phyloP scores from a whole-genome alignment of 1,140 invertebrate species.

The Drosophila saltans region DNA sequence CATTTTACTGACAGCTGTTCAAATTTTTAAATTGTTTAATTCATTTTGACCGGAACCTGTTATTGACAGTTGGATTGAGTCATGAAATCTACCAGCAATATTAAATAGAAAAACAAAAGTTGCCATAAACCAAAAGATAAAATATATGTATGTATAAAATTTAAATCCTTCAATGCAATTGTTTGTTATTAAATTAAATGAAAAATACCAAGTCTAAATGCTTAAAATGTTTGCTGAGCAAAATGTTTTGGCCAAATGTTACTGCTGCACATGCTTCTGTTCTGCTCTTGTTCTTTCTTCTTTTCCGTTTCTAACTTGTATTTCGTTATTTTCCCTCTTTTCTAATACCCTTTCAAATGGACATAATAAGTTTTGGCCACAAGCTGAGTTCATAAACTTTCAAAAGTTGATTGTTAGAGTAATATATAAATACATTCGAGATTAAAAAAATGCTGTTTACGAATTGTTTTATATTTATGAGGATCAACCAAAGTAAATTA shows the following conservation, averaged over 20 bases:
- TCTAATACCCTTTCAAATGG: not conserved
- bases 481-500: too few relatives aligned
- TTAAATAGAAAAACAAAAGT: not conserved
- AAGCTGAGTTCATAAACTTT: not conserved
- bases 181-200: constrained; percentile 63
- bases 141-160: not conserved
- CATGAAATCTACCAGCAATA: not conserved
- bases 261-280: constrained; percentile 16
- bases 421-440: too few relatives aligned
- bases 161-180: not conserved
- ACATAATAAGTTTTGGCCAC: not conserved
- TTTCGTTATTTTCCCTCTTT: not conserved
- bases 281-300: constrained; percentile 22
- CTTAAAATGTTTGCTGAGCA: not conserved
- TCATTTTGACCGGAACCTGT: not conserved
- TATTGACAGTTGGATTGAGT: not conserved
- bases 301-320: not conserved
- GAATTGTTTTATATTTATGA: too few relatives aligned
- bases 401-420: too few relatives aligned
- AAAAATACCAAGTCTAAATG: constrained; percentile 55
- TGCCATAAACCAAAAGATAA: not conserved
- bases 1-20: constrained; percentile 8
- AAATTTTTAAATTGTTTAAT: not conserved
- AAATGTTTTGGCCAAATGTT: constrained; percentile 17
- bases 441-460: too few relatives aligned